phyloP scores from a whole-genome alignment of 1,140 invertebrate genomes.

The Popillia japonica region DNA sequence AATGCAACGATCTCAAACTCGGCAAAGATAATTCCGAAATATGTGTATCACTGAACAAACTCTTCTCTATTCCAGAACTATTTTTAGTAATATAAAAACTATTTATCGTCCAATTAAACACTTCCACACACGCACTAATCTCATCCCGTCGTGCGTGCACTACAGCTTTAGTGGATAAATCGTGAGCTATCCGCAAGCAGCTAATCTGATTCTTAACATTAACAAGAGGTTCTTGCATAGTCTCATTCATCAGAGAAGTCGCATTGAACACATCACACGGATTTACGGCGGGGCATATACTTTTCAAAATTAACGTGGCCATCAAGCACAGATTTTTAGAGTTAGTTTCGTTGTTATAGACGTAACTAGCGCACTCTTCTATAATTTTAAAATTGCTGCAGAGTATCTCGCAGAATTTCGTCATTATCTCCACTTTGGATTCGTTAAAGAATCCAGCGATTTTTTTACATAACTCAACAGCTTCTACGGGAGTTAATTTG shows the following conservation, averaged over 20 bases:
- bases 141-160: constrained; percentile 41
- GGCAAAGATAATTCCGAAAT: neutral
- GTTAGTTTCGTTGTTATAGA: constrained; percentile 27
- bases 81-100: constrained; percentile 42
- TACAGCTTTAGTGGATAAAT: constrained; percentile 47
- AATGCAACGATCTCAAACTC: neutral
- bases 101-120: constrained; percentile 43
- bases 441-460: constrained; percentile 39
- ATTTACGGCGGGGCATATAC: neutral
- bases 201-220: constrained; percentile 1
- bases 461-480: constrained; percentile 34
- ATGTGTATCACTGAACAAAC: neutral
- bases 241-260: neutral
- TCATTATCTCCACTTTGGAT: constrained; percentile 38
- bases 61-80: constrained; percentile 13
- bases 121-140: constrained; percentile 44
- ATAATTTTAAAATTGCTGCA: constrained; percentile 42
- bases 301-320: constrained; percentile 43
- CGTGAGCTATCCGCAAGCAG: constrained; percentile 44
- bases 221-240: neutral
- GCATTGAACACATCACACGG: neutral
- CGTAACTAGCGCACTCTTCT: constrained; percentile 35
- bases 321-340: constrained; percentile 42
- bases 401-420: constrained; percentile 42
- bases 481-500: neutral